A percentile compares a stretch with the other conserved stretches of the same genome.
Conservation (phyloP, 2,888 invertebrate genomes). For the Euzophera pinguis region DNA sequence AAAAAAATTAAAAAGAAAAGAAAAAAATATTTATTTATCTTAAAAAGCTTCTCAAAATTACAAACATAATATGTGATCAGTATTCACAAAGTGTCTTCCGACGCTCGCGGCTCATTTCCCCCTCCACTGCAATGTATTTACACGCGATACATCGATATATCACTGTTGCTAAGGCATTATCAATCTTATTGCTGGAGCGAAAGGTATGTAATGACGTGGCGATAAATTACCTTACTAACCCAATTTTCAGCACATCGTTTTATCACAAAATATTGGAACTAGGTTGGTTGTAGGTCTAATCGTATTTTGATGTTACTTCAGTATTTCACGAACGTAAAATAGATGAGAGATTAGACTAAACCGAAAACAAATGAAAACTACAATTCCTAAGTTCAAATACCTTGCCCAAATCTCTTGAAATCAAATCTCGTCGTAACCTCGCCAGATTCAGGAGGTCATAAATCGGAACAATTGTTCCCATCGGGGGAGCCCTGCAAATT, state of each 20-base stretch:
- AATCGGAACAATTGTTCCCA: constrained; percentile 57
- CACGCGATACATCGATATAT: constrained; percentile 1
- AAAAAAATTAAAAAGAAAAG: no score
- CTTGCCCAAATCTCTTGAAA: not conserved
- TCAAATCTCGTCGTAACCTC: constrained; percentile 46
- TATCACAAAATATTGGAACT: no score
- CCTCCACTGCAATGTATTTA: not conserved
- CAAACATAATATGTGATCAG: not conserved
- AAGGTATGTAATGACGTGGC: not conserved
- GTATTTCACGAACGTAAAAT: no score
- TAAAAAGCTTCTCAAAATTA: no score
- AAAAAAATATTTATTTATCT: no score
- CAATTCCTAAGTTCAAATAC: no score
- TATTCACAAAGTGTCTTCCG: not conserved
- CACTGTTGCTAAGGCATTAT: not conserved
- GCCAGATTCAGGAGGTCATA: constrained; percentile 50
- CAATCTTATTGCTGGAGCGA: not conserved
- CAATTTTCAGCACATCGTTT: not conserved
- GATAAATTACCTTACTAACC: not conserved
- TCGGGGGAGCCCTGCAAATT: constrained; percentile 36
- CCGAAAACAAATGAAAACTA: no score
- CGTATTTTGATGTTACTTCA: no score
- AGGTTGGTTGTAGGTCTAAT: no score
- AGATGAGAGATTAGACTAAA: no score
- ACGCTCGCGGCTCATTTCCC: not conserved